Evolutionary conservation across 2,113 vertebrate genomes (phyloP).

Genomic region (Meles meles): DNA sequence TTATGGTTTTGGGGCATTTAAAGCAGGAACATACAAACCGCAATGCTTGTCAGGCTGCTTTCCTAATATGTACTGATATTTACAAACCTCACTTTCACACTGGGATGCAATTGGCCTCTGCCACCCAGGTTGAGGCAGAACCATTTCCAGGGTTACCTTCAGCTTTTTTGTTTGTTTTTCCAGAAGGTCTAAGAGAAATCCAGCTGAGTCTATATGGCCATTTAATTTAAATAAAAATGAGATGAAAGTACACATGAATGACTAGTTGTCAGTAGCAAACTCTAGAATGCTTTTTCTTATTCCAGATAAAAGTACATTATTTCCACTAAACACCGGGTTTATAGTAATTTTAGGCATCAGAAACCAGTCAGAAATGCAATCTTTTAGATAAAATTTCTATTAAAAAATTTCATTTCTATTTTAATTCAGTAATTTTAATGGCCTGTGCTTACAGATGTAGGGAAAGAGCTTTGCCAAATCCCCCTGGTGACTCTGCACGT

Average conservation of each 20-base stretch:
- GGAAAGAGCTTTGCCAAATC: background rate
- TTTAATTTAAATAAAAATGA: background rate
- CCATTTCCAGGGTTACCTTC: background rate
- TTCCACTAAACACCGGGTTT: background rate
- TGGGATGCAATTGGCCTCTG: background rate
- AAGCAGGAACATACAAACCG: background rate
- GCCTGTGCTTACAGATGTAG: background rate
- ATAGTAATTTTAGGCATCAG: background rate
- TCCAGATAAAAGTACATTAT: background rate
- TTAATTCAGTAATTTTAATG: background rate
- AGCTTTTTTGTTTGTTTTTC: background rate
- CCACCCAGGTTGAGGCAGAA: background rate
- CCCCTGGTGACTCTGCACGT: background rate
- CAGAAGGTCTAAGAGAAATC: background rate
- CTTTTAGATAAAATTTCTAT: background rate
- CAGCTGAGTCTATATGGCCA: background rate
- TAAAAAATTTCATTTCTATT: slow-evolving; percentile 15
- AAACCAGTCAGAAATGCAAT: background rate
- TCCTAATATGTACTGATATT: background rate
- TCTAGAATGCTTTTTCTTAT: background rate
- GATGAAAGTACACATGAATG: background rate
- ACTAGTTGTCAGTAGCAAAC: background rate
- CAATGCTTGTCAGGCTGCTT: background rate
- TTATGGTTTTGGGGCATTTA: background rate
- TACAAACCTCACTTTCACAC: background rate